phyloP scores from a whole-genome alignment of 1,140 invertebrate genomes.

The Apis dorsata region DNA sequence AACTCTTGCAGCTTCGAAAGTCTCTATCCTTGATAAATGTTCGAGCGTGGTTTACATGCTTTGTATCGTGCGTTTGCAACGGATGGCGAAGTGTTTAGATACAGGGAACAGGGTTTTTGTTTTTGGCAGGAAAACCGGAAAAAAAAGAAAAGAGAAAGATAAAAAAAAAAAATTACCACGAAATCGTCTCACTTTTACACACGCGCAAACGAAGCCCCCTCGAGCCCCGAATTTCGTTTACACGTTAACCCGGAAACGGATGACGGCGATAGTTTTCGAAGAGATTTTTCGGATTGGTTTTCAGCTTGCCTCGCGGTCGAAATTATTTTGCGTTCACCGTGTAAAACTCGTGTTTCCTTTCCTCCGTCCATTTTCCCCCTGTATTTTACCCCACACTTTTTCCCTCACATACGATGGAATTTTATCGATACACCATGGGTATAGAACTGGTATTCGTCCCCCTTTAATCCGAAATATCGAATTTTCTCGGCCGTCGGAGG shows the following conservation, averaged over 20 bases:
- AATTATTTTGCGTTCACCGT: constrained; percentile 46
- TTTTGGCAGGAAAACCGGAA: background rate
- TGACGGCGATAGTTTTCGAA: constrained; percentile 4
- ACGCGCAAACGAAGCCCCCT: constrained; percentile 2
- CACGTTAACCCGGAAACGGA: constrained; percentile 6
- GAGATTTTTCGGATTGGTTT: constrained; percentile 32
- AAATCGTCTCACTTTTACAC: constrained; percentile 12
- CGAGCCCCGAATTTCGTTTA: constrained; percentile 18
- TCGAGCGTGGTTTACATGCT: background rate
- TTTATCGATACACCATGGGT: constrained; percentile 44
- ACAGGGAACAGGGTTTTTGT: background rate
- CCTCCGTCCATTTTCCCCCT: background rate
- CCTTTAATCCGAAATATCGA: constrained; percentile 22
- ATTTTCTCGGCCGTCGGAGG: constrained; percentile 30
- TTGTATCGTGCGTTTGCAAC: background rate
- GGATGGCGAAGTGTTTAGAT: constrained; percentile 10
- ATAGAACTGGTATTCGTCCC: constrained; percentile 6
- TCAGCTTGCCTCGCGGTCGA: background rate
- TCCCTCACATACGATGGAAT: constrained; percentile 20
- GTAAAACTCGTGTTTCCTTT: background rate
- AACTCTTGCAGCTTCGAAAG: background rate
- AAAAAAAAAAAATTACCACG: background rate
- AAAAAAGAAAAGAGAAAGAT: background rate
- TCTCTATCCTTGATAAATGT: constrained; percentile 17
- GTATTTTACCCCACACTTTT: background rate